Base-by-base conservation (phyloP, 1,140 invertebrate species). In the Aphis craccivora region DNA sequence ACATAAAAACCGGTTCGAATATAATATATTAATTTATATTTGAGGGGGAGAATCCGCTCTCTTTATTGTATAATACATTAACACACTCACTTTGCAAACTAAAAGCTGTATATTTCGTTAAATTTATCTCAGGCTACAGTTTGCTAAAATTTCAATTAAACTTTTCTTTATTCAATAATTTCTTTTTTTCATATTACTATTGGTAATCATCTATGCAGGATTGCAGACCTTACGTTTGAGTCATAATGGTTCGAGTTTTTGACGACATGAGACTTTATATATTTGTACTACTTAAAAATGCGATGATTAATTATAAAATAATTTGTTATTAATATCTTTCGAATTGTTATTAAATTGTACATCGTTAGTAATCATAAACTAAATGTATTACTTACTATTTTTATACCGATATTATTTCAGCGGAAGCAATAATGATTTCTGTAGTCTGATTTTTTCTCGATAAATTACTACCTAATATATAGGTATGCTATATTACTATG, bases 61-160 rank as follows among this genome's bases (percentile, higher is more conserved):
- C 89, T 60, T 90, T 90, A 90, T 90, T 90, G 89, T 90, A 90
- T 90, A 90, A 90, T 22, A 40, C 14, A 86, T 45, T 30, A 35
- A 53, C 51, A 55, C 88, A 55, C 51, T 60, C 51, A 55, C 88
- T 90, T 90, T 55, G 51, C 88, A 90, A 55, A 11, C 25, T 55
- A 37, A 90, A 90, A 90, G 35, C 88, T 60, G 37, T 40, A 48
- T 25, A 23, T 14, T 1, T 60, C 35, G 7, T 90, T 40, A 0
- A 35, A 53, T 3, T 60, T 37, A 23, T 60, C 22, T 23, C 25
- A 14, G 40, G 40, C 18, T n/a, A 87, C 87, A 55, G 20, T 53
- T 89, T 18, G 8, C 37, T 23, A 89, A 55, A 51, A 90, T 48
- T n/a, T 90, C 0, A 40, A 90, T 90, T 40, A 2, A 40, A 55